phyloP scores from a whole-genome alignment of 2,888 invertebrate species.

The Drosophila eohydei region DNA sequence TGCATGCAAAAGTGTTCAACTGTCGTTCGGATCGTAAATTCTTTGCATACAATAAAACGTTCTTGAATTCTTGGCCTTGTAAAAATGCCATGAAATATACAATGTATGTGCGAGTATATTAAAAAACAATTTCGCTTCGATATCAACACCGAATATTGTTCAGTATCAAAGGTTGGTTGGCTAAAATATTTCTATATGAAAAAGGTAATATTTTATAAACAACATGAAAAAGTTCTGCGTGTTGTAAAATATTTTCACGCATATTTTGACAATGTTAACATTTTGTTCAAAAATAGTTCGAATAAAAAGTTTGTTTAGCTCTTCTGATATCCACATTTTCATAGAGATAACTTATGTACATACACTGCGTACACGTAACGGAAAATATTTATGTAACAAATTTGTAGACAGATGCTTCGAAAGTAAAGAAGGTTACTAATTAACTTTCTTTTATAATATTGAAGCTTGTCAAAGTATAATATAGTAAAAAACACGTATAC shows the following conservation, averaged over 20 bases:
- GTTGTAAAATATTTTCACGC: not conserved
- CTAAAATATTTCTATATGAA: not conserved
- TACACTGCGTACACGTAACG: not conserved
- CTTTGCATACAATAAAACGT: constrained; percentile 20
- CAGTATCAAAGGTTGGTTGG: not conserved
- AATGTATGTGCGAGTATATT: not conserved
- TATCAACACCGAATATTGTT: not conserved
- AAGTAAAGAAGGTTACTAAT: too few relatives aligned
- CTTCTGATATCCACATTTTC: not conserved
- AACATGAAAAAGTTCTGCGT: not conserved
- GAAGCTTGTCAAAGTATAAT: too few relatives aligned
- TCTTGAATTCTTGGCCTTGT: constrained; percentile 8
- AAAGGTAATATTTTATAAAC: not conserved
- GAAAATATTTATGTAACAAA: too few relatives aligned
- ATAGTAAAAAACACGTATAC: too few relatives aligned
- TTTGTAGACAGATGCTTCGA: too few relatives aligned
- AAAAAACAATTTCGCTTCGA: not conserved
- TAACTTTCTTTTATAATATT: too few relatives aligned
- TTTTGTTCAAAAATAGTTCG: not conserved
- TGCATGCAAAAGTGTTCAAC: constrained; percentile 57
- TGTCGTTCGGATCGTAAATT: constrained; percentile 44
- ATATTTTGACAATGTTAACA: not conserved
- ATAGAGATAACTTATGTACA: not conserved
- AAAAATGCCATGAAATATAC: not conserved
- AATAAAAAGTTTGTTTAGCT: not conserved